These are phyloP conservation scores for Oxyscelio sp. DNA, from an alignment of 2,888 invertebrate genomes.

Conservation along the genomic window DNA sequence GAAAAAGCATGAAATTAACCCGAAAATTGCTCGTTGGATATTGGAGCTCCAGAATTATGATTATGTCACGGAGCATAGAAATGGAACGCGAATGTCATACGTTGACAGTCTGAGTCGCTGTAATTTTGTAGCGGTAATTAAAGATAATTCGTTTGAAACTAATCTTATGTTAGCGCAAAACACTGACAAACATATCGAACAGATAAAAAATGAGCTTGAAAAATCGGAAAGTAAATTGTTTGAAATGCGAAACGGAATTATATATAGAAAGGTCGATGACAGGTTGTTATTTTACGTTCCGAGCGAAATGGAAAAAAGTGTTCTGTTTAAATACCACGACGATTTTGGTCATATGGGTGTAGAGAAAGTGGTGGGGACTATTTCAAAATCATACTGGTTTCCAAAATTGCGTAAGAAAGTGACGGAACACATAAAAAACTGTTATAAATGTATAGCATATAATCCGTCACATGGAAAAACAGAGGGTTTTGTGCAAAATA, in stretches of 20 bases:
- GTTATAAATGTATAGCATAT: constrained; percentile 33
- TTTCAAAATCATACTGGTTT: constrained; percentile 32
- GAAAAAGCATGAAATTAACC: constrained; percentile 3
- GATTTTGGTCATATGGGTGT: constrained; percentile 13
- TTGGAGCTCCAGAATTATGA: constrained; percentile 3
- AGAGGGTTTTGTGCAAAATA: constrained; percentile 15
- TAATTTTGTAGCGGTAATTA: constrained; percentile 6
- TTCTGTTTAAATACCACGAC: constrained; percentile 31
- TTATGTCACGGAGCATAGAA: constrained; percentile 4
- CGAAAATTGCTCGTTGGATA: background rate
- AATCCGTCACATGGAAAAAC: constrained; percentile 1
- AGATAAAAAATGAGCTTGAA: constrained; percentile 12
- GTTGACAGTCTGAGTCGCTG: constrained; percentile 21
- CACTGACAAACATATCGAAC: background rate
- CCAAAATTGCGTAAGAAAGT: constrained; percentile 18
- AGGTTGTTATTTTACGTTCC: constrained; percentile 39
- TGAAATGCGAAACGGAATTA: constrained; percentile 44
- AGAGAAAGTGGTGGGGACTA: constrained; percentile 4
- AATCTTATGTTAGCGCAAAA: constrained; percentile 23
- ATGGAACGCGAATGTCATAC: constrained; percentile 16
- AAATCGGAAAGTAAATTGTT: constrained; percentile 24
- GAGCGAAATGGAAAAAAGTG: constrained; percentile 12
- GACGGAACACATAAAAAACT: constrained; percentile 1
- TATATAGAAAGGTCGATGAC: constrained; percentile 19
- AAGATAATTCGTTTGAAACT: constrained; percentile 34